Evolutionary conservation across 2,113 vertebrate species (phyloP).

Genomic region (Stegastes partitus): DNA sequence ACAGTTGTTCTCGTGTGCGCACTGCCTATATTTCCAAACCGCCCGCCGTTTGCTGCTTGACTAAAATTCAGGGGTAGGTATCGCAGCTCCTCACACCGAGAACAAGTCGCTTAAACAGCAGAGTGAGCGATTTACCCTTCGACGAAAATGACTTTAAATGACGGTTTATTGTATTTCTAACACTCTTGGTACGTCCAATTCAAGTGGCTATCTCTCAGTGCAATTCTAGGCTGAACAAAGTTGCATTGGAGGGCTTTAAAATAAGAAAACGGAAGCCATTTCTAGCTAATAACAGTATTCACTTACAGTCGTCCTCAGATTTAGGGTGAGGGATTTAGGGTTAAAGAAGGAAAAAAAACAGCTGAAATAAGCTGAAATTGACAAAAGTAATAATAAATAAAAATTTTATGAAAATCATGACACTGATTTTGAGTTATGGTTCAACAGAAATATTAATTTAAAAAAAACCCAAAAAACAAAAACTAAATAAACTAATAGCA

Average conservation of each 20-base stretch:
- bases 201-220: background rate
- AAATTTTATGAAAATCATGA: no score
- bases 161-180: background rate
- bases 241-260: background rate
- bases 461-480: no score
- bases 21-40: conserved; percentile 22
- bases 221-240: background rate
- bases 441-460: no score
- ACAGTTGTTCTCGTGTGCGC: conserved; percentile 33
- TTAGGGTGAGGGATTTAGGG: no score
- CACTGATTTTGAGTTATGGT: no score
- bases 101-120: background rate
- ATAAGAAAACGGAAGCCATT: background rate
- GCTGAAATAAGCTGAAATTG: no score
- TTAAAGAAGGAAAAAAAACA: no score
- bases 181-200: conserved; percentile 1
- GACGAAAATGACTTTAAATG: background rate
- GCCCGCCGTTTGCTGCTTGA: conserved; percentile 19
- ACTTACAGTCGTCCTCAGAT: no score
- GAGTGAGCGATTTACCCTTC: background rate
- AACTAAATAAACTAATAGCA: no score
- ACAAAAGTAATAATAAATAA: no score
- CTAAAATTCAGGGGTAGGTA: background rate
- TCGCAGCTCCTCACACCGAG: background rate
- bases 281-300: background rate